A percentile compares a stretch with the other conserved stretches of the same genome.
phyloP scores from a whole-genome alignment of 2,888 invertebrate genomes.

The Leptothorax acervorum region DNA sequence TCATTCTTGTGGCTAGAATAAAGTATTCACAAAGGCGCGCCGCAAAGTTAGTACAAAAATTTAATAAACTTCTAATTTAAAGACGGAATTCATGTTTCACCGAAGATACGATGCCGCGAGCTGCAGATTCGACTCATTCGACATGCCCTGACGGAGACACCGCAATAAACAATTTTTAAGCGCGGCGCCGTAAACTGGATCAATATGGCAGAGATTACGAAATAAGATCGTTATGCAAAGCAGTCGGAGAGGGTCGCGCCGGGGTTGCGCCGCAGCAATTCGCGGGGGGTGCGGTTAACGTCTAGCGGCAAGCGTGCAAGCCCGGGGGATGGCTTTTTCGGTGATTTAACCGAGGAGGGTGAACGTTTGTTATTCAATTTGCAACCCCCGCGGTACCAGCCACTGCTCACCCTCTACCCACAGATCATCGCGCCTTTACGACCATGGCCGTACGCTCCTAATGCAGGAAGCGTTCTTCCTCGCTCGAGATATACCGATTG shows the following conservation, averaged over 20 bases:
- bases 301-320: constrained; percentile 75
- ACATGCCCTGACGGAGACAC: constrained; percentile 38
- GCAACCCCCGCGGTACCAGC: constrained; percentile 78
- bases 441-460: constrained; percentile 57
- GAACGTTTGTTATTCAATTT: constrained; percentile 85
- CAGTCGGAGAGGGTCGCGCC: constrained; percentile 65
- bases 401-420: constrained; percentile 68
- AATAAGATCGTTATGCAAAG: constrained; percentile 85
- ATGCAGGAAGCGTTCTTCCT: constrained; percentile 48
- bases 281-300: constrained; percentile 83
- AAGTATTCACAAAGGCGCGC: not conserved
- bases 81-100: not conserved
- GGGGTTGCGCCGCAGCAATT: constrained; percentile 71
- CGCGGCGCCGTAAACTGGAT: constrained; percentile 77
- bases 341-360: constrained; percentile 83
- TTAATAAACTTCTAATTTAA: not conserved
- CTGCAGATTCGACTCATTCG: constrained; percentile 29
- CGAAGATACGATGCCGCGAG: not conserved
- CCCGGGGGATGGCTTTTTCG: constrained; percentile 80
- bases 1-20: not conserved
- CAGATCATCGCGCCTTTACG: constrained; percentile 72
- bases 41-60: not conserved
- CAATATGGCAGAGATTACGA: constrained; percentile 83
- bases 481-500: constrained; percentile 30
- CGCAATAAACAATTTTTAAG: constrained; percentile 73